Percentiles rank a stretch among this genome's conserved stretches.
These are phyloP conservation scores for Syrmaticus mikado DNA, from an alignment of 2,113 vertebrate species.

Conservation along the genomic window DNA sequence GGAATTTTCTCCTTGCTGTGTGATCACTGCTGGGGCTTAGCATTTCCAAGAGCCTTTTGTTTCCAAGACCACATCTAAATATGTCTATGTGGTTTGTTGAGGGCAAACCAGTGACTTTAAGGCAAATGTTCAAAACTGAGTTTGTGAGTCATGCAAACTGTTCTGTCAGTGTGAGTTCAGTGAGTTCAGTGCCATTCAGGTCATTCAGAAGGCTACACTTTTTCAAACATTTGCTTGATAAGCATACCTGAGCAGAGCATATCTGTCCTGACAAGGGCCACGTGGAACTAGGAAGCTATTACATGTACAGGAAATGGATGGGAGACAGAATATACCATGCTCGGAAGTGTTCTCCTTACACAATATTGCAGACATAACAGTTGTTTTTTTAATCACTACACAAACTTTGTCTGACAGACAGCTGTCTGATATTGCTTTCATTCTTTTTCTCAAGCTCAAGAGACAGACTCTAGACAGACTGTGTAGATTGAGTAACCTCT, in stretches of 20 bases:
- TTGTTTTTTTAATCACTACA: neutral
- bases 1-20: neutral
- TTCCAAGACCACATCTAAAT: neutral
- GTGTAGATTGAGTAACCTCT: neutral
- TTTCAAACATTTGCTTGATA: neutral
- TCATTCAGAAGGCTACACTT: neutral
- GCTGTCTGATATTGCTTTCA: neutral
- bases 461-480: neutral
- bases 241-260: neutral
- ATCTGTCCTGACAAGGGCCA: neutral
- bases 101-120: neutral
- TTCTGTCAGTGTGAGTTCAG: neutral
- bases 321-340: neutral
- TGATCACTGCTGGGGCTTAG: neutral
- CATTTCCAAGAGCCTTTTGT: neutral
- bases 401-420: neutral
- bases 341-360: neutral
- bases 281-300: neutral
- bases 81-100: neutral
- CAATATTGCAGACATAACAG: neutral
- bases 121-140: neutral
- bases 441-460: neutral
- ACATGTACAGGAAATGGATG: neutral
- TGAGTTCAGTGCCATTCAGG: neutral
- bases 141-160: neutral